Base-by-base conservation (phyloP, 2,113 vertebrate genomes). In the Corythaixoides concolor region DNA sequence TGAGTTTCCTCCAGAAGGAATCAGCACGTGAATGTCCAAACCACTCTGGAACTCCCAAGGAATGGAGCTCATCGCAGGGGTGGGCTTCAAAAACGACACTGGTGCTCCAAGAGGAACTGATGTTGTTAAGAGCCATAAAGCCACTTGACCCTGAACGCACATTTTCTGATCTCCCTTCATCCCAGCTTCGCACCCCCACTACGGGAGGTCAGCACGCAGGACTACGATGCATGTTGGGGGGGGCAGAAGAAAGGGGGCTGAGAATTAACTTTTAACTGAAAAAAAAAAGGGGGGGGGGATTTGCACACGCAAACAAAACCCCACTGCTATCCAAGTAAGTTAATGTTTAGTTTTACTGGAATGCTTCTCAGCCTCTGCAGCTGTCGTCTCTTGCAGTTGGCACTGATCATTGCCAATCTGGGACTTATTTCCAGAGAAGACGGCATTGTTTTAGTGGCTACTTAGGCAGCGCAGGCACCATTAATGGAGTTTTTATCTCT, bases 401-500 rank as follows among this genome's bases (percentile, higher is more conserved):
- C 97, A 97, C 41, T 0, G 19, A 83, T 69, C 80, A 8, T 50
- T 86, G 91, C 97, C 97, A 93, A 84, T 50, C 88, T 73, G 11
- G 87, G 84, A 80, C 93, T 12, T 30, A 76, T 75, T 97, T 95
- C 97, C 97, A 97, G 95, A 22, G 94, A 94, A 73, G 82, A 85
- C 68, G 5, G 37, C 89, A 90, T 93, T 92, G 97, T 89, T 96
- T 92, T 95, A 96, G 47, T 92, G 97, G 91, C 95, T 94, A 75
- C 94, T 86, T 12, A 93, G 74, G 89, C 97, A 90, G 41, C 15
- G 20, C 93, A 75, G 9, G 89, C 95, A 92, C 95, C 97, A 96
- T 39, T 96, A 96, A 96, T 47, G 90, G 95, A 94, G 95, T 96
- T 39, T 97, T 98, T 98, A 98, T 98, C 98, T 98, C 96, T 94